Evolutionary conservation across 30 jellyfish, hydroid and myxozoan genomes (phyloP).

Genomic region (Nemopilema nomurai): DNA sequence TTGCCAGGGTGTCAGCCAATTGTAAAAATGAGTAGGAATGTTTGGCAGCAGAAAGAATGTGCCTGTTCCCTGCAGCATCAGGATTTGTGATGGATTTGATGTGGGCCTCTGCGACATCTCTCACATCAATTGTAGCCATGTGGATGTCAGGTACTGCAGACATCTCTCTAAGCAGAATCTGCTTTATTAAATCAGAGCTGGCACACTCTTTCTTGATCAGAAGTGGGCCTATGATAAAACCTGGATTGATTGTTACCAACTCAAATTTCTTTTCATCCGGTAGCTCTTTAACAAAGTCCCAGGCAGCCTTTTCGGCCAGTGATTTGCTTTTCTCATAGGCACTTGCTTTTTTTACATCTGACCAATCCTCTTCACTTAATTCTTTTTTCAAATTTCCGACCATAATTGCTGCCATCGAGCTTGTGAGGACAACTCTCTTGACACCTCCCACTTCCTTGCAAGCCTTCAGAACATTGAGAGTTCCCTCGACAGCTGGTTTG

Average conservation of each 20-base stretch:
- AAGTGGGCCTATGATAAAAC: conserved; percentile 46
- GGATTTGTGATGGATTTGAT: conserved; percentile 44
- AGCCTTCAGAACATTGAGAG: conserved; percentile 55
- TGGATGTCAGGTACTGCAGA: conserved; percentile 37
- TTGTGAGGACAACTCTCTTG: conserved; percentile 59
- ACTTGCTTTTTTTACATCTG: conserved; percentile 14
- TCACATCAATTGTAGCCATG: conserved; percentile 29
- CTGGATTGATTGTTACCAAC: conserved; percentile 44
- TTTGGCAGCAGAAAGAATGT: conserved; percentile 12
- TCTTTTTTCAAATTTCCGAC: conserved; percentile 35
- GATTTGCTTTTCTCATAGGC: conserved; percentile 50
- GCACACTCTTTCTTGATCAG: conserved; percentile 33
- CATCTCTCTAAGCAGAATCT: conserved; percentile 33
- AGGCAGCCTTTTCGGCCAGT: conserved; percentile 58
- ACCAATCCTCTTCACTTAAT: conserved; percentile 38
- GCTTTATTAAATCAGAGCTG: conserved; percentile 5
- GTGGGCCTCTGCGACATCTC: conserved; percentile 62
- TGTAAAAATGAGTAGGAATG: conserved; percentile 9
- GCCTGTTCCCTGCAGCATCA: conserved; percentile 62
- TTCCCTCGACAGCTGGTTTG: conserved; percentile 62
- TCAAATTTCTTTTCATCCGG: conserved; percentile 49
- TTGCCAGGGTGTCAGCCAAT: conserved; percentile 33
- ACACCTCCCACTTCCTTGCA: conserved; percentile 57
- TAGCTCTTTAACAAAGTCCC: conserved; percentile 49
- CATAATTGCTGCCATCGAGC: conserved; percentile 47